Evolutionary conservation across 1,140 invertebrate genomes (phyloP).

Genomic region (Pseudoatta argentina): DNA sequence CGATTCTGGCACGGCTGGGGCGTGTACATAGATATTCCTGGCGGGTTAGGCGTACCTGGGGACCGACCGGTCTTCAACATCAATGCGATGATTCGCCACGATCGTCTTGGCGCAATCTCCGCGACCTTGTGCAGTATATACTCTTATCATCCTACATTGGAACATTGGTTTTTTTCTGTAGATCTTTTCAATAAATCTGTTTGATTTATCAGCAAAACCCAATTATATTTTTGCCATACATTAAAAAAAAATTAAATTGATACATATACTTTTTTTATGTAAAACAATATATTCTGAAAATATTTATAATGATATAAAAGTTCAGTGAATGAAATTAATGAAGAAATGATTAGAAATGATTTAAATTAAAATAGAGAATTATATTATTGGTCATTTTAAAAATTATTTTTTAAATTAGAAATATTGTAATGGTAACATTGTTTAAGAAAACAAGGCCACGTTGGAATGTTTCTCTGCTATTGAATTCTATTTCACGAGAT

Average conservation of each 20-base stretch:
- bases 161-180: not conserved
- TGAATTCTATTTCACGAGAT: not conserved
- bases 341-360: no score
- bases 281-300: not conserved
- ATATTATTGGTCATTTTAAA: no score
- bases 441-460: not conserved
- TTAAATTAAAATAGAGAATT: no score
- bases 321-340: not conserved
- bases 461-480: constrained; percentile 4
- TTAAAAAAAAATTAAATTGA: not conserved
- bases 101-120: constrained; percentile 60
- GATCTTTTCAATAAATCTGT: not conserved
- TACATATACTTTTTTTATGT: not conserved
- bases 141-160: not conserved
- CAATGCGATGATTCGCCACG: constrained; percentile 37
- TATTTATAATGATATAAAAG: not conserved
- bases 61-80: constrained; percentile 55
- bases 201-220: not conserved
- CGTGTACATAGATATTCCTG: constrained; percentile 74
- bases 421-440: not conserved
- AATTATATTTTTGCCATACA: not conserved
- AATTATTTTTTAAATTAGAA: not conserved
- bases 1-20: constrained; percentile 71
- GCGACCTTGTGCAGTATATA: constrained; percentile 61
- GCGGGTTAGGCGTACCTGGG: constrained; percentile 70